Conservation (phyloP, 2,113 vertebrate genomes). For the Bos indicus region DNA sequence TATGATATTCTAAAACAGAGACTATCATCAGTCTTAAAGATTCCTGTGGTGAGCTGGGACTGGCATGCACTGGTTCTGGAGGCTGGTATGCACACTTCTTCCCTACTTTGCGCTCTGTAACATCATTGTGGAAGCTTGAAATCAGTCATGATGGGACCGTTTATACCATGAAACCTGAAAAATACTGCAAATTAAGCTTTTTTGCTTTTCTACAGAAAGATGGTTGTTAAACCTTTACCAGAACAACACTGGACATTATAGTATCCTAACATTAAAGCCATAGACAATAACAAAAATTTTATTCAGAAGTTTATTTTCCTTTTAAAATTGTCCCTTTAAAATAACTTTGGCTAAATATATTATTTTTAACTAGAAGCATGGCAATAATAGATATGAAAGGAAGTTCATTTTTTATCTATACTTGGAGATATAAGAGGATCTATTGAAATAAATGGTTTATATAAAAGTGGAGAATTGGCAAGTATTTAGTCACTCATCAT, state of each 20-base stretch:
- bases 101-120: not conserved
- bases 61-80: not conserved
- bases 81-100: not conserved
- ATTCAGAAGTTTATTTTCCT: not conserved
- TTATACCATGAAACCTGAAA: not conserved
- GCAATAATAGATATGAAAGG: not conserved
- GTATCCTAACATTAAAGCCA: not conserved
- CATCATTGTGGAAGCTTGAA: not conserved
- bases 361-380: not conserved
- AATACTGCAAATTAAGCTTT: not conserved
- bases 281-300: not conserved
- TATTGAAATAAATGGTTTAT: not conserved
- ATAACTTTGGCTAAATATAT: not conserved
- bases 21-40: not conserved
- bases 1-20: not conserved
- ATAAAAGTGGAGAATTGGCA: not conserved
- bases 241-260: not conserved
- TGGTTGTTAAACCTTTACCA: not conserved
- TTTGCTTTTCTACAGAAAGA: not conserved
- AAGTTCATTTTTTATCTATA: not conserved
- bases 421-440: not conserved
- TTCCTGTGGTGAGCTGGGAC: not conserved
- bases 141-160: not conserved
- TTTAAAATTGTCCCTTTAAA: not conserved
- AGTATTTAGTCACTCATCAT: not conserved